A percentile compares a stretch with the other conserved stretches of the same genome.
Conservation (phyloP, 2,113 vertebrate genomes). For the Columba janthina region DNA sequence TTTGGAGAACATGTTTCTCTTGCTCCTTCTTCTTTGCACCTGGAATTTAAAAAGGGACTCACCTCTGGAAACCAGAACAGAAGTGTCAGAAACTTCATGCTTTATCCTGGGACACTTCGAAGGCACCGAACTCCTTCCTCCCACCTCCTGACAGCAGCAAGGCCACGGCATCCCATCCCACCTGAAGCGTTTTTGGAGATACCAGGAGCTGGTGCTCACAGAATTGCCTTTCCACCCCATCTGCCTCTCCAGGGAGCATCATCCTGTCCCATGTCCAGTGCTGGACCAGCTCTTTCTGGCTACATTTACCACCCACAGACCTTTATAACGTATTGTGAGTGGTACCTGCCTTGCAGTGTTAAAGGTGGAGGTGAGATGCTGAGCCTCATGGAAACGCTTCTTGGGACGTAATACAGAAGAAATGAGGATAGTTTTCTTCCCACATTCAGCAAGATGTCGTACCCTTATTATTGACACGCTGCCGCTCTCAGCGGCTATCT, state of each 20-base stretch:
- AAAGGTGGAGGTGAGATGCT: not conserved
- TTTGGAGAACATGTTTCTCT: not conserved
- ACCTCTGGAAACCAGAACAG: not conserved
- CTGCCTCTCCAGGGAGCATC: not conserved
- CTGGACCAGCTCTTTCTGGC: not conserved
- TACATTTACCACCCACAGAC: not conserved
- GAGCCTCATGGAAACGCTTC: not conserved
- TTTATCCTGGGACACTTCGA: not conserved
- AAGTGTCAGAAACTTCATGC: not conserved
- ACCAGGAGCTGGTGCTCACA: fast-evolving
- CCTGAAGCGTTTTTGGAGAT: not conserved
- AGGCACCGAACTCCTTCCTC: not conserved
- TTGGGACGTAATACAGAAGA: fast-evolving
- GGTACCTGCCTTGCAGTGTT: not conserved
- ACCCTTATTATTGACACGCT: fast-evolving
- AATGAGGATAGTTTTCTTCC: not conserved
- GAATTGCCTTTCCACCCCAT: not conserved
- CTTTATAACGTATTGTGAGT: fast-evolving
- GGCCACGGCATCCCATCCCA: not conserved
- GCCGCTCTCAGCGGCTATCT: fast-evolving
- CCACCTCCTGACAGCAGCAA: not conserved
- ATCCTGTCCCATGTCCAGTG: fast-evolving
- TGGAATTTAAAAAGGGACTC: not conserved
- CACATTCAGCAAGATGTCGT: fast-evolving
- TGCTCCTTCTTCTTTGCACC: not conserved